Evolutionary conservation across 2,797 vertebrate genomes (phyloP).

Genomic region (Coluber constrictor): DNA sequence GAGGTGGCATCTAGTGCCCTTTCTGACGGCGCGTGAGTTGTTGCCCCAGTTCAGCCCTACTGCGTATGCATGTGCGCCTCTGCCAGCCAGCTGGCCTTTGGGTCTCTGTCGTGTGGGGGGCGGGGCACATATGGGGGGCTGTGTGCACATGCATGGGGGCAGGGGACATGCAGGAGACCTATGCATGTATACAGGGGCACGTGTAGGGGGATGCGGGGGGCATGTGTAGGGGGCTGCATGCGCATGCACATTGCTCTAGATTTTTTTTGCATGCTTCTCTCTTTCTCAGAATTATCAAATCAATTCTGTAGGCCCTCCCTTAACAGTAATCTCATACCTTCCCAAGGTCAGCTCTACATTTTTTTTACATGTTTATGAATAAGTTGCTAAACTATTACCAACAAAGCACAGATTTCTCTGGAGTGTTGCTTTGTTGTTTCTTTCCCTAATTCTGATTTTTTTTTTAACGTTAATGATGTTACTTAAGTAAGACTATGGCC

Average conservation of each 20-base stretch:
- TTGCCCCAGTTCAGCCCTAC: too few relatives aligned
- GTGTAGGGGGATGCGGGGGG: too few relatives aligned
- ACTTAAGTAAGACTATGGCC: not conserved
- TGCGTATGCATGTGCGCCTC: too few relatives aligned
- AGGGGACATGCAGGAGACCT: too few relatives aligned
- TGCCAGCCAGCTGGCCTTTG: too few relatives aligned
- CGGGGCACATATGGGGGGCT: too few relatives aligned
- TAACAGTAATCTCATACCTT: not conserved
- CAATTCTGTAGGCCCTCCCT: not conserved
- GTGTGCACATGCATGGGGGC: too few relatives aligned
- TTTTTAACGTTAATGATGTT: not conserved
- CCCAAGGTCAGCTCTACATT: not conserved
- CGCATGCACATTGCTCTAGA: not conserved
- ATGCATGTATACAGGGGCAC: too few relatives aligned
- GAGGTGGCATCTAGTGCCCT: too few relatives aligned
- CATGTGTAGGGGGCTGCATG: too few relatives aligned
- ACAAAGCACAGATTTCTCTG: fast-evolving
- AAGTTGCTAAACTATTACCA: not conserved
- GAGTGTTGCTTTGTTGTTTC: fast-evolving
- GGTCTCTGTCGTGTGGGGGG: too few relatives aligned
- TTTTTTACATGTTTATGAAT: not conserved
- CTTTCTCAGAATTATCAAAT: not conserved
- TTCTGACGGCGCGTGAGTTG: too few relatives aligned
- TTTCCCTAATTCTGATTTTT: not conserved
- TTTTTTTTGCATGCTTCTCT: not conserved